A percentile compares a stretch with the other conserved stretches of the same genome.
phyloP scores from a whole-genome alignment of 1,140 invertebrate genomes.

The Bombus polaris region DNA sequence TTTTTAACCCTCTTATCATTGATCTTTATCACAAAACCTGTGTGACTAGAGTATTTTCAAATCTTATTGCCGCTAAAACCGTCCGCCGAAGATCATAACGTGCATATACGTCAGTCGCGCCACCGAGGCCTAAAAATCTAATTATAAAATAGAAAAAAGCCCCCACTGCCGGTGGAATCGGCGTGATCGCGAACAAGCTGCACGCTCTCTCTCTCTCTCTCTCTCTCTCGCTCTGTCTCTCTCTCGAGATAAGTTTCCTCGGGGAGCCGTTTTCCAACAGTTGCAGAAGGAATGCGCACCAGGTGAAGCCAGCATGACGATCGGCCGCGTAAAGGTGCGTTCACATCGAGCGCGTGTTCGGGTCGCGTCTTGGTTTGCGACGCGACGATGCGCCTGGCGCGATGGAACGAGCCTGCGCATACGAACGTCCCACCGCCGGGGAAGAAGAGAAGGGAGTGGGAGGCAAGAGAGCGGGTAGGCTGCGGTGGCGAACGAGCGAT shows the following conservation, averaged over 20 bases:
- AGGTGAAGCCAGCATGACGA: slow-evolving; percentile 18
- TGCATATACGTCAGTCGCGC: not conserved
- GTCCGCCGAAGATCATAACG: not conserved
- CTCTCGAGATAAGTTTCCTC: slow-evolving; percentile 13
- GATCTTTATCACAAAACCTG: not conserved
- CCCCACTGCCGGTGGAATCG: not conserved
- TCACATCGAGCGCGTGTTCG: slow-evolving; percentile 1
- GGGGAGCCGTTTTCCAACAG: slow-evolving; percentile 20
- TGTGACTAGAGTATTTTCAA: not conserved
- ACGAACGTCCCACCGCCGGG: not conserved
- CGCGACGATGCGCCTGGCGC: not conserved
- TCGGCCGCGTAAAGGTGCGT: slow-evolving; percentile 32
- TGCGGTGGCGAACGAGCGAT: slow-evolving; percentile 64
- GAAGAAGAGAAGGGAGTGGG: not conserved
- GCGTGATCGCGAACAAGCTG: not conserved
- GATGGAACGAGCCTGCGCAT: not conserved
- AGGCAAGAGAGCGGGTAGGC: slow-evolving; percentile 23
- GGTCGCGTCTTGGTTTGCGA: not conserved
- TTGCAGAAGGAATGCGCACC: slow-evolving; percentile 31
- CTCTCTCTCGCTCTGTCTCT: not conserved
- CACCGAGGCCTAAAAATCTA: not conserved
- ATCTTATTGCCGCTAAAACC: not conserved
- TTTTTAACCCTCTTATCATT: not conserved
- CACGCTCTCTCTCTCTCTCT: not conserved
- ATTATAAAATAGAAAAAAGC: slow-evolving; percentile 4